A percentile compares a stretch with the other conserved stretches of the same genome.
phyloP scores from a whole-genome alignment of 2,113 vertebrate genomes.

The Tonatia bakeri region DNA sequence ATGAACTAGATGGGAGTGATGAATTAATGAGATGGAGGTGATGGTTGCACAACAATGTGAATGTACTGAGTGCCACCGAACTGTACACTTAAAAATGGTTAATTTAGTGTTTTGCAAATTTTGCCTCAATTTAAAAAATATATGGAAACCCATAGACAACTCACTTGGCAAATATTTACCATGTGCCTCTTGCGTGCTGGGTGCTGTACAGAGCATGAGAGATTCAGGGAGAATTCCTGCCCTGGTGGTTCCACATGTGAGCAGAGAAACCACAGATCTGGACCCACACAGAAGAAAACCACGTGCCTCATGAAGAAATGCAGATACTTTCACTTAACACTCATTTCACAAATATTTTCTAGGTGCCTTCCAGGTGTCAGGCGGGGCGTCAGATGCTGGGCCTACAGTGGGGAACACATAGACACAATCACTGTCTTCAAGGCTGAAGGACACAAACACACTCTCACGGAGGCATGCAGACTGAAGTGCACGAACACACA shows the following conservation, averaged over 20 bases:
- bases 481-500: not conserved
- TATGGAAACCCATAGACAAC: not conserved
- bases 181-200: not conserved
- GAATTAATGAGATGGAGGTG: not conserved
- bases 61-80: not conserved
- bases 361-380: not conserved
- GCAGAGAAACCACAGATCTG: not conserved
- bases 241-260: not conserved
- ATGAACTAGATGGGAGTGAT: not conserved
- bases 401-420: not conserved
- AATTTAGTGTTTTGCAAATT: not conserved
- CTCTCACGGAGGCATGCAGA: not conserved
- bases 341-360: slow-evolving; percentile 18
- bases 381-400: not conserved
- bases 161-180: not conserved
- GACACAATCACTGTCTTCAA: not conserved
- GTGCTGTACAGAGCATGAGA: not conserved
- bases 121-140: not conserved
- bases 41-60: not conserved
- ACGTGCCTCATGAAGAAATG: not conserved
- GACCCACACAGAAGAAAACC: not conserved
- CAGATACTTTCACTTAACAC: not conserved
- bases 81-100: not conserved
- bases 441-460: not conserved
- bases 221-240: not conserved